A percentile compares a stretch with the other conserved stretches of the same genome.
phyloP scores from a whole-genome alignment of 2,113 vertebrate species.

The Castor canadensis region DNA sequence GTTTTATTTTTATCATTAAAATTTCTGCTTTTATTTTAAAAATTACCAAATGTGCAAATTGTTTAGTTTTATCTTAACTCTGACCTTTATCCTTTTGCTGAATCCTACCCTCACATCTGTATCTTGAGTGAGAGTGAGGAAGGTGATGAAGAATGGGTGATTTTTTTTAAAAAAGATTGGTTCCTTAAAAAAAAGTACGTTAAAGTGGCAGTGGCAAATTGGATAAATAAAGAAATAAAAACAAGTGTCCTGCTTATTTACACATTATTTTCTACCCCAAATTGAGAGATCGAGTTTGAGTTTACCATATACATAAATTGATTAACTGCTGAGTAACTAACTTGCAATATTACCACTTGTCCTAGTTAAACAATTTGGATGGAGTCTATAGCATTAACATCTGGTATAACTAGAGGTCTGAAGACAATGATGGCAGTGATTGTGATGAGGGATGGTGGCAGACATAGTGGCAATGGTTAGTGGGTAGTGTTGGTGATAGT shows the following conservation, averaged over 20 bases:
- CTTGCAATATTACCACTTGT: background rate
- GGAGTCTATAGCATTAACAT: background rate
- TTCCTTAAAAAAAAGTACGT: background rate
- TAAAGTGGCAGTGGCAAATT: background rate
- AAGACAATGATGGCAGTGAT: background rate
- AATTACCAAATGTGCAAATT: background rate
- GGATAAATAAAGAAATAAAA: background rate
- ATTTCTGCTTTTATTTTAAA: slow-evolving; percentile 35
- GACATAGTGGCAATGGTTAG: background rate
- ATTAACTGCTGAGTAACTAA: background rate
- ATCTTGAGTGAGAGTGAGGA: background rate
- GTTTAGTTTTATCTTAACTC: background rate
- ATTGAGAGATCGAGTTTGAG: background rate
- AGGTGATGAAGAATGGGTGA: background rate
- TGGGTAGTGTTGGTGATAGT: background rate
- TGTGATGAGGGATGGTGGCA: background rate
- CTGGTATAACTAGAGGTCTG: background rate
- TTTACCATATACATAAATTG: background rate
- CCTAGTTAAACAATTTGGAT: background rate
- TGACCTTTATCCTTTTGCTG: background rate
- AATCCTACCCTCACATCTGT: background rate
- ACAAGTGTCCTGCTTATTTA: background rate
- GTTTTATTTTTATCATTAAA: background rate
- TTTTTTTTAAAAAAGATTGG: background rate
- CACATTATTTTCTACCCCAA: background rate